Base-by-base conservation (phyloP, 2,888 invertebrate genomes). In the Tanytarsus gracilentus region DNA sequence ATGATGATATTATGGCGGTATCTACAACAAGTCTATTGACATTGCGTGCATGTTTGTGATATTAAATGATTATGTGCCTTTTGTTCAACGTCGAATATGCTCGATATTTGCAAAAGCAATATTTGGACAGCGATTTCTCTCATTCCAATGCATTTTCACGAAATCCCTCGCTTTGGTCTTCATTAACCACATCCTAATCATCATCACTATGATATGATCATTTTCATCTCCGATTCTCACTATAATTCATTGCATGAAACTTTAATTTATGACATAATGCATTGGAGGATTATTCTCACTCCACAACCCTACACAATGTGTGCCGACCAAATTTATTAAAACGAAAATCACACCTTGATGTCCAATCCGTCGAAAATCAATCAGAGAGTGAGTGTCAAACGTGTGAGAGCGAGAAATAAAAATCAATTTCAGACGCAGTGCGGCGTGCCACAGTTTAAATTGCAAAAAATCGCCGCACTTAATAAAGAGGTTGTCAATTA, bases 401-500 rank as follows among this genome's bases (percentile, higher is more conserved):
- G n/a, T n/a, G n/a, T n/a, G n/a, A n/a, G n/a, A n/a, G n/a, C n/a
- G n/a, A n/a, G n/a, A n/a, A 40, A 25, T 21, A 26, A 27, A 53
- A 53, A 53, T 53, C 53, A 53, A 53, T 53, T 33, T 30, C n/a
- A 51, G 8, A n/a, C n/a, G 29, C 16, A 26, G 16, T 36, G 52
- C 16, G 52, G 30, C 30, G n/a, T 27, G 16, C 52, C 52, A 16
- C 52, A 52, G 23, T 52, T 52, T 52, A 14, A 30, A 25, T 14
- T 26, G 52, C 29, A 21, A 21, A 36, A 55, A 55, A 55, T 14
- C 39, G 16, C 39, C 26, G 16, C 39, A 55, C 55, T 55, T 55
- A 55, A 55, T 55, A 55, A 55, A 55, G 55, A 23, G 55, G 39
- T 55, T 55, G 55, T 55, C 55, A 55, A 55, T 55, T 55, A 55